Evolutionary conservation across 2,888 invertebrate species (phyloP), one percentile per base, ranked within the genome.

Genomic region (Andrena dorsata): DNA sequence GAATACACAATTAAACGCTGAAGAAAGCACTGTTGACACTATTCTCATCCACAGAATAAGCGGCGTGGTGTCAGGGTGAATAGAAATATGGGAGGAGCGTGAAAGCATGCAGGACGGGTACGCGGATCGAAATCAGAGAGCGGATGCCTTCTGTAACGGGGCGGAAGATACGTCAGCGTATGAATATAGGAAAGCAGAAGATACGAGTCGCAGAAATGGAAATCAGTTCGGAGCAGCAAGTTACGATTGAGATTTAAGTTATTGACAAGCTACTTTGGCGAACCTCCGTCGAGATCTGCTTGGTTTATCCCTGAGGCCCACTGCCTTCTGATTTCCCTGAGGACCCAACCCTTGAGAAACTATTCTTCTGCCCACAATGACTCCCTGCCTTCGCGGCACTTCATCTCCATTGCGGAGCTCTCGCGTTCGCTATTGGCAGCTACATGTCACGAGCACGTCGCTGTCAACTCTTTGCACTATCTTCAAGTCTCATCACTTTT

Each of bases 211-310:
- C 80, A 86, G 88, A 91, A 89, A 91, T 90, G 91, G 90, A 91
- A 92, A 91, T 92, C 92, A 92, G 92, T 90, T 88, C 92, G 92
- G 92, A 91, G 90, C 87, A 89, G 88, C 87, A 93, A 93, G 92
- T 93, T 93, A 92, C 92, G 92, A 93, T 93, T 93, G 93, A 93
- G 93, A 94, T 93, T 94, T 93, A 93, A 93, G 91, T 93, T 93
- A 94, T 93, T 93, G 93, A 93, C 93, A 93, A 93, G 93, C 91
- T 92, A 92, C 93, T 93, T 93, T 92, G 91, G 92, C 86, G 90
- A 92, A 90, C 90, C 92, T 90, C 90, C 89, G 85, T 73, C 85
- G 90, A 92, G 92, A 91, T 91, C 91, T 89, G 88, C 89, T 89
- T 89, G 89, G 89, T 91, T 89, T 89, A 91, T 92, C 91, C 92